A percentile compares a stretch with the other conserved stretches of the same genome.
These are phyloP conservation scores for Xylocopa sonorina DNA, from an alignment of 1,140 invertebrate species.

Conservation along the genomic window DNA sequence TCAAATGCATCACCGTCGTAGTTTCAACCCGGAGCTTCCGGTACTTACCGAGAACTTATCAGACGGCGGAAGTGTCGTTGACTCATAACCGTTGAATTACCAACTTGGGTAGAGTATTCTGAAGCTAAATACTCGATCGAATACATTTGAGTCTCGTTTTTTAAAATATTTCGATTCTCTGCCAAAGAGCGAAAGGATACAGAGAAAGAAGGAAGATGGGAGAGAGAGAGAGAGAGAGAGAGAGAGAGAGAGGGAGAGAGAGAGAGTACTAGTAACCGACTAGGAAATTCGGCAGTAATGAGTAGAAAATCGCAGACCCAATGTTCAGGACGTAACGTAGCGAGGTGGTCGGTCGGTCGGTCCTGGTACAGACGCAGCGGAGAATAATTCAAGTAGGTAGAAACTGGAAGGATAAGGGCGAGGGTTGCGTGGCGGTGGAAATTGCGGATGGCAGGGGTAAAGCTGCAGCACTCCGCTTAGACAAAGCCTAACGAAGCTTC, in stretches of 20 bases:
- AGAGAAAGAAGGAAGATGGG: not conserved
- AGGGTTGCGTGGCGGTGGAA: constrained; percentile 49
- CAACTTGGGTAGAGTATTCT: constrained; percentile 1
- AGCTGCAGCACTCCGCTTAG: constrained; percentile 61
- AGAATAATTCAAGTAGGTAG: constrained; percentile 46
- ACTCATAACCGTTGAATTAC: constrained; percentile 60
- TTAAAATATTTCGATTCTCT: not conserved
- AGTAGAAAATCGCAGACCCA: not conserved
- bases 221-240: not conserved
- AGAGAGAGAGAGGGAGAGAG: not conserved
- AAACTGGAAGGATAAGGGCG: constrained; percentile 36
- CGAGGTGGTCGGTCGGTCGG: constrained; percentile 22
- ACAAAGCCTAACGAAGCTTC: constrained; percentile 73
- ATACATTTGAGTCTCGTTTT: not conserved
- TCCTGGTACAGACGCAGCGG: constrained; percentile 32
- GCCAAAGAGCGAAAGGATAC: not conserved
- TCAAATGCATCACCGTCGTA: constrained; percentile 56
- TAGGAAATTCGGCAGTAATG: not conserved
- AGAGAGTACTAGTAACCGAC: not conserved
- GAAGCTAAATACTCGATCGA: not conserved
- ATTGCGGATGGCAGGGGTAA: constrained; percentile 48
- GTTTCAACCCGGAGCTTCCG: constrained; percentile 42
- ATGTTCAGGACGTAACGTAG: not conserved
- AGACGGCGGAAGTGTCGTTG: constrained; percentile 54
- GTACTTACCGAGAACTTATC: constrained; percentile 62